These are phyloP conservation scores for Noctua janthina DNA, from an alignment of 2,888 invertebrate species.

Conservation along the genomic window DNA sequence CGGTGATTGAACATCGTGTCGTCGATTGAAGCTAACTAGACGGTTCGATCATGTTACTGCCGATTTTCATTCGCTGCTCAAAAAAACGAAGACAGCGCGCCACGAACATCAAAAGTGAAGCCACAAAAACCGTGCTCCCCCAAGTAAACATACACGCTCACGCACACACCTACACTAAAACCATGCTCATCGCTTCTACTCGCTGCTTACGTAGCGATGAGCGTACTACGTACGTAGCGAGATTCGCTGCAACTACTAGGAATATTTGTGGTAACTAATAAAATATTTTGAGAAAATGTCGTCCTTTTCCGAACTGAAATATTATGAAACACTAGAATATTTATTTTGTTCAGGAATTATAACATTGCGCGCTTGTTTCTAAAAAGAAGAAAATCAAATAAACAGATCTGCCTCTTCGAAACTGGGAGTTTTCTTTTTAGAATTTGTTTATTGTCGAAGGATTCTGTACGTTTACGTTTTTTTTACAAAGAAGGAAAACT, in stretches of 20 bases:
- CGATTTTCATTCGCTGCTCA: not conserved
- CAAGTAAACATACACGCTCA: too few species aligned
- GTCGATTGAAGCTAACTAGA: not conserved
- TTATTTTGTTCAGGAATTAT: not conserved
- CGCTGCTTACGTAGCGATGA: too few species aligned
- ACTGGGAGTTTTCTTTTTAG: not conserved
- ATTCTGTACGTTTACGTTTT: not conserved
- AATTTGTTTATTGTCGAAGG: not conserved
- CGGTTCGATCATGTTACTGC: constrained; percentile 14
- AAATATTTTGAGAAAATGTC: not conserved
- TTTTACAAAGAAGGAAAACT: not conserved
- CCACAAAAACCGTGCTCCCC: too few species aligned
- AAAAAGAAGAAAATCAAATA: not conserved
- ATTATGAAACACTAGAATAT: not conserved
- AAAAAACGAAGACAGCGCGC: too few species aligned
- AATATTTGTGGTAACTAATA: not conserved
- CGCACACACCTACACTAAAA: too few species aligned
- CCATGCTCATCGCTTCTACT: too few species aligned
- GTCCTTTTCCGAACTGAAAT: not conserved
- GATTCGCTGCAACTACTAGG: too few species aligned
- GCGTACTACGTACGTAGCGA: too few species aligned
- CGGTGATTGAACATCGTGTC: not conserved
- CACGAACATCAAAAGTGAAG: too few species aligned
- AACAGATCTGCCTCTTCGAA: not conserved
- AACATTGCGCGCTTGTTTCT: not conserved